Evolutionary conservation across 2,888 invertebrate genomes (phyloP).

Genomic region (Ormia ochracea): DNA sequence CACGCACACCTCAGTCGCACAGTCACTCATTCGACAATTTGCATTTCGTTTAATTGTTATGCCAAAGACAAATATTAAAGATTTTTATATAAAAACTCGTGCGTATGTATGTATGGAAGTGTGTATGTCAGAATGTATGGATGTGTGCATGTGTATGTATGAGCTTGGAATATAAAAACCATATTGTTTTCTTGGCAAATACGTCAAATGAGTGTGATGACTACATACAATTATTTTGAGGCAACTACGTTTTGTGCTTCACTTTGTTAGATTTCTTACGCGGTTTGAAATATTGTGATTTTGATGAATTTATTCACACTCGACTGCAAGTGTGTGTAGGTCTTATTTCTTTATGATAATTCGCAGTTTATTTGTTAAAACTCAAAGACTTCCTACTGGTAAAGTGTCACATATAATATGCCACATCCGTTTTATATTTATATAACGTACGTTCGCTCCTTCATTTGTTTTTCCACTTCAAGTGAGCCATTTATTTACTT

Average conservation of each 20-base stretch:
- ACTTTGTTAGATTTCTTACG: conserved; percentile 7
- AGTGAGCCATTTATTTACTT: conserved; percentile 34
- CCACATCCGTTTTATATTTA: conserved; percentile 70
- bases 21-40: conserved; percentile 19
- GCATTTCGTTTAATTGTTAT: conserved; percentile 15
- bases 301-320: conserved; percentile 45
- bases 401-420: conserved; percentile 70
- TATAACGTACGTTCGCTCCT: conserved; percentile 1
- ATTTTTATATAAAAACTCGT: neutral
- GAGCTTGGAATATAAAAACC: conserved; percentile 21
- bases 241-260: conserved; percentile 45
- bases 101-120: too few species aligned
- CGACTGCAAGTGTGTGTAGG: conserved; percentile 50
- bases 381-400: conserved; percentile 49
- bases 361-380: conserved; percentile 26
- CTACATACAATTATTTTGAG: conserved; percentile 34
- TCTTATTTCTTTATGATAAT: conserved; percentile 23
- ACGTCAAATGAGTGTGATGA: conserved; percentile 6
- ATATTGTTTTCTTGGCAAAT: conserved; percentile 48
- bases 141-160: too few species aligned
- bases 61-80: neutral
- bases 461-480: conserved; percentile 42
- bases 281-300: conserved; percentile 19
- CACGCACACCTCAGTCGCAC: conserved; percentile 29
- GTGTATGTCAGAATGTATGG: too few species aligned